Conservation (phyloP, 2,113 vertebrate genomes). For the Microtus montanus region DNA sequence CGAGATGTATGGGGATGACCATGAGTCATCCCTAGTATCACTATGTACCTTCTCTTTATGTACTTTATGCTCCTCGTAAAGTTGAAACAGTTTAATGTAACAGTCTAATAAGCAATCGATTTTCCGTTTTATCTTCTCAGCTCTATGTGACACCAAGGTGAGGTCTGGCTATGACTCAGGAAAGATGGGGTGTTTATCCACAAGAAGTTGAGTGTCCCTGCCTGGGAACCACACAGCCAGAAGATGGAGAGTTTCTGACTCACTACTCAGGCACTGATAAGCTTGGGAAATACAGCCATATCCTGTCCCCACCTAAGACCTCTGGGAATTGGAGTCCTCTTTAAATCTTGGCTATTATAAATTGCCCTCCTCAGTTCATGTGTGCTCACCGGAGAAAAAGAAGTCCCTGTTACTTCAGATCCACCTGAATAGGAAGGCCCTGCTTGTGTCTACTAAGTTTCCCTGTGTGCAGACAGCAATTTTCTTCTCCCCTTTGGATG, state of each 20-base stretch:
- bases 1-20: slow-evolving; percentile 77
- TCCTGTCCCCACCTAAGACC: slow-evolving; percentile 1
- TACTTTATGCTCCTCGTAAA: slow-evolving; percentile 86
- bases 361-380: neutral
- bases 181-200: slow-evolving; percentile 10
- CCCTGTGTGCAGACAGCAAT: neutral
- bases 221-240: neutral
- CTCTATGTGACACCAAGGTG: slow-evolving; percentile 77
- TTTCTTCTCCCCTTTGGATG: neutral
- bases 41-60: slow-evolving; percentile 82
- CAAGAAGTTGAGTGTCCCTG: slow-evolving; percentile 13
- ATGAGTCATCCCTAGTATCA: slow-evolving; percentile 75
- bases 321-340: neutral
- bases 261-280: neutral
- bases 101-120: slow-evolving; percentile 86
- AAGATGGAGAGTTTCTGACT: neutral
- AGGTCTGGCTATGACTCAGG: slow-evolving; percentile 46
- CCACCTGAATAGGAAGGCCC: neutral
- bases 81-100: slow-evolving; percentile 87
- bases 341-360: neutral
- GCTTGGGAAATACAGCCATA: neutral
- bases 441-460: neutral
- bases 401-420: neutral
- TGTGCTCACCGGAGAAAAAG: neutral
- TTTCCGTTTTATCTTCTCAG: slow-evolving; percentile 85